Conservation (phyloP, 2,113 vertebrate species). For the Bungarus multicinctus region DNA sequence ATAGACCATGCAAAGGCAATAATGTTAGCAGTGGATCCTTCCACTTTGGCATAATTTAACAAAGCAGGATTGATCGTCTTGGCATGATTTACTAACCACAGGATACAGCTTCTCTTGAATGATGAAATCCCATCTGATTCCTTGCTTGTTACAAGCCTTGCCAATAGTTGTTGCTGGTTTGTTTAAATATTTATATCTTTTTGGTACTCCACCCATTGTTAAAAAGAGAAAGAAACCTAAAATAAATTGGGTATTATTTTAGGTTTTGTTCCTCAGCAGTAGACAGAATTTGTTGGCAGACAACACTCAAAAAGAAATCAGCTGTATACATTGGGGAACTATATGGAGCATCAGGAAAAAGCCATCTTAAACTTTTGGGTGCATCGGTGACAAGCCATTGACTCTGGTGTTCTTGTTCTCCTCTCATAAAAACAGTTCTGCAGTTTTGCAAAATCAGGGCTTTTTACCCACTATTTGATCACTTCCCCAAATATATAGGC, state of each 20-base stretch:
- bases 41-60: neutral
- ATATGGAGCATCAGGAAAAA: neutral
- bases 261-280: neutral
- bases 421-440: neutral
- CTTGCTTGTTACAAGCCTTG: neutral
- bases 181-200: neutral
- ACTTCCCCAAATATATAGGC: neutral
- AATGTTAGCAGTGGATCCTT: neutral
- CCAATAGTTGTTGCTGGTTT: neutral
- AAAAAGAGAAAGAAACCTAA: neutral
- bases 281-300: neutral
- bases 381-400: neutral
- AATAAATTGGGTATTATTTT: neutral
- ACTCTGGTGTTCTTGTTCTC: neutral
- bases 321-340: neutral
- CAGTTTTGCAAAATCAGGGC: neutral
- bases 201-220: neutral
- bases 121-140: neutral
- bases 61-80: neutral
- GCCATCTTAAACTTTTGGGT: neutral
- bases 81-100: neutral
- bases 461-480: neutral
- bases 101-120: neutral
- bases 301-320: neutral
- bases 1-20: neutral